Evolutionary conservation across 2,888 invertebrate genomes (phyloP), one percentile per base, ranked within the genome.

Genomic region (Carterocephalus palaemon): DNA sequence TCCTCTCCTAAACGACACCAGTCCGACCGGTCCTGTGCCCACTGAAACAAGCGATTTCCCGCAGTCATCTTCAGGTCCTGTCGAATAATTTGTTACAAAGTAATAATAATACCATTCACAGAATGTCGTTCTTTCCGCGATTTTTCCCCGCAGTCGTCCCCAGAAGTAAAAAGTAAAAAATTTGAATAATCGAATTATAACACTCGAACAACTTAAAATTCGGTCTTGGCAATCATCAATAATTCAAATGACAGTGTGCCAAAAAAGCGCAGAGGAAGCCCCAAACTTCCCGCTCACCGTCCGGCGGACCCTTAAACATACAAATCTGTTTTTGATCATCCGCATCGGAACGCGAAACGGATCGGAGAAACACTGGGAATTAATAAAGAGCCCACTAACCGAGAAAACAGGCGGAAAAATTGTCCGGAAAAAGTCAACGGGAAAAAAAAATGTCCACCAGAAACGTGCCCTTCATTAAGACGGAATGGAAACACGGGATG

Each of bases 361-460:
- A 50, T 56, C 54, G 62, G 60, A 59, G 62, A 62, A 64, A 64
- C 62, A 65, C 66, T 61, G 62, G 65, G 71, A 79, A 83, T 84
- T 82, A 83, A 83, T 83, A 84, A 83, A 81, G 76, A 79, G 79
- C 76, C 76, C 73, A 77, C 81, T 77, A 80, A 81, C 74, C n/a
- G 75, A 69, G 79, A 79, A 82, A 82, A 77, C 78, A 77, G 76
- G 75, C 82, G 76, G 79, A 81, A 83, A 82, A 83, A 78, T 75
- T 75, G 74, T 70, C 56, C 74, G 59, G 60, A 79, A 72, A 75
- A 55, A 48, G 49, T 36, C 49, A 52, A 53, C 52, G 37, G 63
- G n/a, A n/a, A 65, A 72, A 79, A 70, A 69, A 72, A 74, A 62
- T 70, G 76, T 73, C 78, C 67, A 70, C 72, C 68, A 69, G 69